Percentiles rank a stretch among this genome's conserved stretches.
These are phyloP conservation scores for Myotis brandtii DNA, from an alignment of 2,113 vertebrate genomes.

Conservation along the genomic window DNA sequence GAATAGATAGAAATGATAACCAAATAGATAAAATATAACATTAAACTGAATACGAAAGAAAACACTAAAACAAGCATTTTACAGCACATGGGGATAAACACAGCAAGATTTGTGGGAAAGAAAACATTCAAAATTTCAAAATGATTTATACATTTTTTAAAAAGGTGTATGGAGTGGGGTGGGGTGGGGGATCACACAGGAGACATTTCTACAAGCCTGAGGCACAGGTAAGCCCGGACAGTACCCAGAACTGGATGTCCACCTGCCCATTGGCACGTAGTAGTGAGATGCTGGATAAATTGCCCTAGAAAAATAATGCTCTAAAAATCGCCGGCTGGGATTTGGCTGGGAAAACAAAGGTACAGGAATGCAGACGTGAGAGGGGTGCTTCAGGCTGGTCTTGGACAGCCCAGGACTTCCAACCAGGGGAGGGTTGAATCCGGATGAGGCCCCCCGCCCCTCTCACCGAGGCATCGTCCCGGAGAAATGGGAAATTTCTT, in stretches of 20 bases:
- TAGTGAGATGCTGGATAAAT: not conserved
- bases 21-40: not conserved
- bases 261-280: not conserved
- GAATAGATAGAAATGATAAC: not conserved
- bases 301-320: not conserved
- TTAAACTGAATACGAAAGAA: not conserved
- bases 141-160: not conserved
- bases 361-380: not conserved
- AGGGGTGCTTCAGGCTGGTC: not conserved
- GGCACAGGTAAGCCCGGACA: not conserved
- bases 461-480: not conserved
- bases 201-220: not conserved
- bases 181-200: not conserved
- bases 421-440: not conserved
- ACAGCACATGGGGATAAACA: not conserved
- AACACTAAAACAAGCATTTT: conserved; percentile 40
- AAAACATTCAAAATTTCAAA: conserved; percentile 22
- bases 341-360: not conserved
- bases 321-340: not conserved
- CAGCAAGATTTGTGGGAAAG: not conserved
- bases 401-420: not conserved
- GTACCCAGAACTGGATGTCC: conserved; percentile 6
- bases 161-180: not conserved
- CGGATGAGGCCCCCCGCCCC: not conserved
- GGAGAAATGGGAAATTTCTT: not conserved